phyloP scores from a whole-genome alignment of 2,113 vertebrate genomes.

The Pogonocichla stellata region DNA sequence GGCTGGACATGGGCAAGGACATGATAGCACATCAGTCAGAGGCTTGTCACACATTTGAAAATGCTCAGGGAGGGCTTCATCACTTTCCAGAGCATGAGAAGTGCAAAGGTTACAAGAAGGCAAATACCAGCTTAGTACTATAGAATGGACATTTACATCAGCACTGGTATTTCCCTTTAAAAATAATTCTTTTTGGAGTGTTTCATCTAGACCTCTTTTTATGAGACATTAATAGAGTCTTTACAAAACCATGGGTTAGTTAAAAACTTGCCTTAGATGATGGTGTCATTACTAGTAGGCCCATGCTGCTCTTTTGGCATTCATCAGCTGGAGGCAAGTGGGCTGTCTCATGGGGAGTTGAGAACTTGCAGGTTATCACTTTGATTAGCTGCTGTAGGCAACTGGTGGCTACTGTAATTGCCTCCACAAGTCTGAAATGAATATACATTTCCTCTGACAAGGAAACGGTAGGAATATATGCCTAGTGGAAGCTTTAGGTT shows the following conservation, averaged over 20 bases:
- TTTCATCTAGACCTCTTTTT: conserved; percentile 12
- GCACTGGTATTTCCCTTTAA: background rate
- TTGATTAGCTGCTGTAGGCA: conserved; percentile 55
- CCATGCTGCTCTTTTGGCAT: background rate
- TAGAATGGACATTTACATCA: background rate
- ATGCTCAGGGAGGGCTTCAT: background rate
- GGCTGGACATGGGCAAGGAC: background rate
- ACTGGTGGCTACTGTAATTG: conserved; percentile 47
- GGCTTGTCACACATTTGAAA: background rate
- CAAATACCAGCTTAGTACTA: background rate
- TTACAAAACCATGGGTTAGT: background rate
- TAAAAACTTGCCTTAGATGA: conserved; percentile 11
- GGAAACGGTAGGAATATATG: background rate
- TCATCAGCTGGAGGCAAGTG: conserved; percentile 29
- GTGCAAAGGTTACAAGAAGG: background rate
- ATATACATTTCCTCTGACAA: conserved; percentile 53
- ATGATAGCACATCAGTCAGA: background rate
- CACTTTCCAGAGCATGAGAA: background rate
- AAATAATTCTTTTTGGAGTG: background rate
- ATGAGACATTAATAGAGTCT: background rate
- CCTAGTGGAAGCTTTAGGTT: conserved; percentile 30
- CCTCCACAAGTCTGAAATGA: conserved; percentile 31
- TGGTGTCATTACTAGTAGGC: background rate
- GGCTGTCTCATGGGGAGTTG: conserved; percentile 2
- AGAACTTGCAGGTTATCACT: conserved; percentile 45